Evolutionary conservation across 1,140 invertebrate species (phyloP).

Genomic region (Magallana gigas): DNA sequence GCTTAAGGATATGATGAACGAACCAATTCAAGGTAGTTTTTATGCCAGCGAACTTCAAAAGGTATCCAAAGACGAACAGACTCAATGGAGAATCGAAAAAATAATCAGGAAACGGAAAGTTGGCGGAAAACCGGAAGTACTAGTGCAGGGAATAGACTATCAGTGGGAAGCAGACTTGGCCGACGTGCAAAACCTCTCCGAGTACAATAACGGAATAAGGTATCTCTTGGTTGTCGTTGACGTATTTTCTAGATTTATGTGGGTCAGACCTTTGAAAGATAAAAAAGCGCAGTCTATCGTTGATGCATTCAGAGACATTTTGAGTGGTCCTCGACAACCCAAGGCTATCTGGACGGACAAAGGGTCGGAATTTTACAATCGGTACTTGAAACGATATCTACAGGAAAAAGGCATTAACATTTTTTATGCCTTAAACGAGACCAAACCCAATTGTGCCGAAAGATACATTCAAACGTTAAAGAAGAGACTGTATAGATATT

Average conservation of each 20-base stretch:
- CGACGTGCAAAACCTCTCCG: slow-evolving; percentile 30
- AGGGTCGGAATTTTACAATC: slow-evolving; percentile 42
- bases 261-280: slow-evolving; percentile 53
- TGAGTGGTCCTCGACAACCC: slow-evolving; percentile 33
- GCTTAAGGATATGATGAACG: slow-evolving; percentile 31
- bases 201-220: slow-evolving; percentile 40
- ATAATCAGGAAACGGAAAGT: no score
- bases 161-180: slow-evolving; percentile 51
- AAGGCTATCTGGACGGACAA: slow-evolving; percentile 36
- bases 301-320: slow-evolving; percentile 41
- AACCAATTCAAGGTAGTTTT: slow-evolving; percentile 32
- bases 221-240: slow-evolving; percentile 51
- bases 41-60: slow-evolving; percentile 26
- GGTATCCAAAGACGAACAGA: slow-evolving; percentile 38
- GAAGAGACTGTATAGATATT: slow-evolving; percentile 36
- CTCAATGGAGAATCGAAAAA: slow-evolving; percentile 47
- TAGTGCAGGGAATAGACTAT: slow-evolving; percentile 51
- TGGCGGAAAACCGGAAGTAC: no score
- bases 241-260: slow-evolving; percentile 54
- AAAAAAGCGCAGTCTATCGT: slow-evolving; percentile 52
- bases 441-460: slow-evolving; percentile 44
- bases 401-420: slow-evolving; percentile 8
- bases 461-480: slow-evolving; percentile 42
- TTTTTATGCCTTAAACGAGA: slow-evolving; percentile 40
- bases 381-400: not conserved